Evolutionary conservation across 2,888 invertebrate genomes (phyloP).

Genomic region (Tiphia femorata): DNA sequence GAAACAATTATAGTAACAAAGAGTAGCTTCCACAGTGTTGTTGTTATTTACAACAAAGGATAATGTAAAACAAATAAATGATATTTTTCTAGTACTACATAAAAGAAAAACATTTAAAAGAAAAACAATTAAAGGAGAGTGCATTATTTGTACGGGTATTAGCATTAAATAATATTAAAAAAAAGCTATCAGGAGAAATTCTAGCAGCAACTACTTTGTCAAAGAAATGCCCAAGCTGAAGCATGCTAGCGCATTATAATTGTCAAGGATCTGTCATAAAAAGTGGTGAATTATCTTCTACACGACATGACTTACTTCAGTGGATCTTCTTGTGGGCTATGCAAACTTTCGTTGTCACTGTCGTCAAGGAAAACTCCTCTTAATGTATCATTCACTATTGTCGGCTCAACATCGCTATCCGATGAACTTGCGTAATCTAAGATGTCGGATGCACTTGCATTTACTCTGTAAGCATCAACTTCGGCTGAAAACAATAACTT

Average conservation of each 20-base stretch:
- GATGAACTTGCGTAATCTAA: constrained; percentile 81
- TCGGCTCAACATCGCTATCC: constrained; percentile 80
- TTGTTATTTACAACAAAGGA: no score
- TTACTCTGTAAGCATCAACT: constrained; percentile 71
- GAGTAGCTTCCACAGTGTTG: no score
- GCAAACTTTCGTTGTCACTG: constrained; percentile 83
- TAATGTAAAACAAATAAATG: no score
- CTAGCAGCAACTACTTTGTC: no score
- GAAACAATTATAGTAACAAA: no score
- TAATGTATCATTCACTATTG: constrained; percentile 75
- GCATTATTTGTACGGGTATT: no score
- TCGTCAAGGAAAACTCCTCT: constrained; percentile 76
- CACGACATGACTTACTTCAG: constrained; percentile 74
- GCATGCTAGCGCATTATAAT: constrained; percentile 57
- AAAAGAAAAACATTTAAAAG: no score
- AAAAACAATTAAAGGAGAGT: no score
- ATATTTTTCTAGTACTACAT: no score
- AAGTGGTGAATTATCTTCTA: constrained; percentile 5
- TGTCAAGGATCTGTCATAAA: constrained; percentile 3
- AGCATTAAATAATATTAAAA: no score
- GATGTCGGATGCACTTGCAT: constrained; percentile 72
- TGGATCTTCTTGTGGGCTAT: constrained; percentile 82
- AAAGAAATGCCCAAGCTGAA: constrained; percentile 56
- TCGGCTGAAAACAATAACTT: constrained; percentile 66
- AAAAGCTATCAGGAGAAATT: no score